Percentiles rank a stretch among this genome's conserved stretches.
Evolutionary conservation across 2,797 vertebrate species (phyloP).

Genomic region (Hypotaenidia okinawae): DNA sequence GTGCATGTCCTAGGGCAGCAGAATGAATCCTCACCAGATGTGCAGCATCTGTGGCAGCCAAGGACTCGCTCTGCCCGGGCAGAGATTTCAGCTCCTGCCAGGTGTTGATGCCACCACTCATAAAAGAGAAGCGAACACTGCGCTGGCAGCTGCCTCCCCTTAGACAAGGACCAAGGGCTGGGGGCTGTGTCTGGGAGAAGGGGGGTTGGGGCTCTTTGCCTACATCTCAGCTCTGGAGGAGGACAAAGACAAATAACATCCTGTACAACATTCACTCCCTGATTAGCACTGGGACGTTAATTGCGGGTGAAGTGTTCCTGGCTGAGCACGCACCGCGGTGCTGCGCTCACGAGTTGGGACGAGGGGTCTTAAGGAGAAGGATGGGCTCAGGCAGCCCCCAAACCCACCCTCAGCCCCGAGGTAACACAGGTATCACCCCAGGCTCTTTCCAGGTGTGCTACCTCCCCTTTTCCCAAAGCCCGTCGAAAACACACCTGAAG

Average conservation of each 20-base stretch:
- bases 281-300: neutral
- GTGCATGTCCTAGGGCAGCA: neutral
- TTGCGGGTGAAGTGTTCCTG: accelerated
- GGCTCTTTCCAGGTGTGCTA: neutral
- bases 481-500: accelerated
- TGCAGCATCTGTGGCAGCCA: neutral
- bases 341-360: neutral
- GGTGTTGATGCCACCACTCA: neutral
- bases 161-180: neutral
- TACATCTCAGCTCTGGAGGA: neutral
- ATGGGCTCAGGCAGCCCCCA: accelerated
- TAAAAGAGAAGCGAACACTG: too few relatives aligned
- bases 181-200: neutral
- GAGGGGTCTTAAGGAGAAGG: neutral
- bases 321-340: neutral
- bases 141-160: neutral
- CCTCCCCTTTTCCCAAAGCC: neutral
- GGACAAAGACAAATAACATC: neutral
- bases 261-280: neutral
- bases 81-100: neutral
- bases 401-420: neutral
- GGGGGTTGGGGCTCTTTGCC: neutral
- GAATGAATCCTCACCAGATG: neutral
- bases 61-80: neutral
- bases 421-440: too few relatives aligned